Evolutionary conservation across 2,113 vertebrate genomes (phyloP).

Genomic region (Myotis yumanensis): DNA sequence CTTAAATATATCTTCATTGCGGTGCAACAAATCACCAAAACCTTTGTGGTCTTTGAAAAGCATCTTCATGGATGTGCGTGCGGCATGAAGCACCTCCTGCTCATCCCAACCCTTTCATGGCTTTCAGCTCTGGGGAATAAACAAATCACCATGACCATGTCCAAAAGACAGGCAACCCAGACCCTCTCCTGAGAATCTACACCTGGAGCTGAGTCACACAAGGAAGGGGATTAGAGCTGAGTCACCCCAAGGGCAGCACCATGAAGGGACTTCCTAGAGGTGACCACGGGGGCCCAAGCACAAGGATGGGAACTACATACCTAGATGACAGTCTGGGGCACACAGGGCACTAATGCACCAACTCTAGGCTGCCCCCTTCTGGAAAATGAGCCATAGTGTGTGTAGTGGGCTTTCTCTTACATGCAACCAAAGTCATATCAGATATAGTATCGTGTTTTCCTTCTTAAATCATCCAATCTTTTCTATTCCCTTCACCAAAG

Average conservation of each 20-base stretch:
- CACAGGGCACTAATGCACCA: accelerated
- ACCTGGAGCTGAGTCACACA: not conserved
- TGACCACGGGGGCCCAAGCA: not conserved
- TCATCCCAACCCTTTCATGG: not conserved
- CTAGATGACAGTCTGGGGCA: not conserved
- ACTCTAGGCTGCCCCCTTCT: not conserved
- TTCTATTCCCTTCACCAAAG: not conserved
- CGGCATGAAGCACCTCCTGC: not conserved
- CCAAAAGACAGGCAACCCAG: not conserved
- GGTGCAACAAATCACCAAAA: not conserved
- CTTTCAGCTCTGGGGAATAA: not conserved
- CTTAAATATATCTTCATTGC: not conserved
- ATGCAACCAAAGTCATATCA: not conserved
- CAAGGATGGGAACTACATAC: not conserved
- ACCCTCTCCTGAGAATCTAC: not conserved
- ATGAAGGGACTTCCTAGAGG: not conserved
- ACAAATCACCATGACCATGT: not conserved
- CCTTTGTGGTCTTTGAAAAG: not conserved
- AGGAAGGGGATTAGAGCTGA: not conserved
- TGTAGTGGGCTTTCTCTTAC: not conserved
- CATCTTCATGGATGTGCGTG: not conserved
- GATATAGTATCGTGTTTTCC: accelerated
- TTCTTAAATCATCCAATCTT: not conserved
- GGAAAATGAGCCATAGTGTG: not conserved
- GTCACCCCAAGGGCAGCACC: not conserved